These are phyloP conservation scores for Sinocyclocheilus rhinocerous DNA, from an alignment of 2,113 vertebrate species.

Conservation along the genomic window DNA sequence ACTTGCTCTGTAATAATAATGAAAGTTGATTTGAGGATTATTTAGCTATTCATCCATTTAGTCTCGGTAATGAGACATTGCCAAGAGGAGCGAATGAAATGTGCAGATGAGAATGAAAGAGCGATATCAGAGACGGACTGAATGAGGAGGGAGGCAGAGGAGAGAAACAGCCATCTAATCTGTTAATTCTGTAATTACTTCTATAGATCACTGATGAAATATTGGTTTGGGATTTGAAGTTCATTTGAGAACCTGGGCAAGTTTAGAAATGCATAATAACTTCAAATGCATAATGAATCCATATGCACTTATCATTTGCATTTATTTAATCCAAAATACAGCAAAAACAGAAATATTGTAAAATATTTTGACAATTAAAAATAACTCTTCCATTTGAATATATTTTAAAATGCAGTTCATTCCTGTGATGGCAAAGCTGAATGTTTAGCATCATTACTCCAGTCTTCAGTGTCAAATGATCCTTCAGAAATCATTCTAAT, in stretches of 20 bases:
- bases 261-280: slow-evolving; percentile 6
- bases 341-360: too few species aligned
- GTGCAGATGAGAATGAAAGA: slow-evolving; percentile 21
- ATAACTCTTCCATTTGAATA: too few species aligned
- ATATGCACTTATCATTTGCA: background rate
- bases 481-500: too few species aligned
- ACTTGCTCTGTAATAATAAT: slow-evolving; percentile 21
- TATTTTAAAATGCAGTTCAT: too few species aligned
- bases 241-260: slow-evolving; percentile 5
- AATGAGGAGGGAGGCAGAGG: slow-evolving; percentile 31
- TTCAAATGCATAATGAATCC: background rate
- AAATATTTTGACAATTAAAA: too few species aligned
- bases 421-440: too few species aligned
- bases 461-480: too few species aligned
- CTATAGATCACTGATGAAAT: slow-evolving; percentile 36
- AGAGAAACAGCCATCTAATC: slow-evolving; percentile 1
- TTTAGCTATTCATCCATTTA: slow-evolving; percentile 30
- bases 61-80: slow-evolving; percentile 13
- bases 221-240: background rate
- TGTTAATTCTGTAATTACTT: slow-evolving; percentile 43
- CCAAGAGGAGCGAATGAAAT: background rate
- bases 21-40: slow-evolving; percentile 39
- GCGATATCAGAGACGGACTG: background rate
- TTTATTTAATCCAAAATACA: too few species aligned
- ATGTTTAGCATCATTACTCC: too few species aligned